These are phyloP conservation scores for Thysanoteuthis rhombus DNA, from an alignment of 2,888 invertebrate species.

Conservation along the genomic window DNA sequence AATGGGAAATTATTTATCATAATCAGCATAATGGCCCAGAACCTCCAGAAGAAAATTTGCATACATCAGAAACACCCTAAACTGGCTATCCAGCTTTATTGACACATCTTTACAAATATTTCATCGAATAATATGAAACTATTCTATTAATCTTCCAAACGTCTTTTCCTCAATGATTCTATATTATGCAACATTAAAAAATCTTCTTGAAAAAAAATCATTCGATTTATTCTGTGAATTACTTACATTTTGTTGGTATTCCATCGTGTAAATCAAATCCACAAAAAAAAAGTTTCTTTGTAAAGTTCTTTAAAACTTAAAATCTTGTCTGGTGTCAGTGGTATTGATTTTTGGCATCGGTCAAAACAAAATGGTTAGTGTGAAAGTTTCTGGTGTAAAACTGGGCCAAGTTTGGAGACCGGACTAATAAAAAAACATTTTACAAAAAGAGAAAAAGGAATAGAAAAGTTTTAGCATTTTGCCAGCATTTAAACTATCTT, in stretches of 20 bases:
- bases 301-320: neutral
- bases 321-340: neutral
- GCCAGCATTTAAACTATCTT: neutral
- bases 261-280: neutral
- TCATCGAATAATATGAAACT: too few species aligned
- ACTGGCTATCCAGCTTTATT: neutral
- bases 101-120: too few species aligned
- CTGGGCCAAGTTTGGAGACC: neutral
- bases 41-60: neutral
- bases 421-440: neutral
- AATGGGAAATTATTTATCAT: neutral
- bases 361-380: neutral
- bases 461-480: neutral
- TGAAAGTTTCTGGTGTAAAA: neutral
- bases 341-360: slow-evolving; percentile 12
- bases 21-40: neutral
- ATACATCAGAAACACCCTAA: neutral
- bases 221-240: neutral
- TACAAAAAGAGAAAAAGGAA: neutral
- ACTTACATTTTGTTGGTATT: neutral
- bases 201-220: neutral
- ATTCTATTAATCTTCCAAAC: too few species aligned
- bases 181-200: neutral
- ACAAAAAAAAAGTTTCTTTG: neutral
- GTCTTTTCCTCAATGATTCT: neutral